These are phyloP conservation scores for Heliconius cydno DNA, from an alignment of 2,888 invertebrate genomes.

Conservation along the genomic window DNA sequence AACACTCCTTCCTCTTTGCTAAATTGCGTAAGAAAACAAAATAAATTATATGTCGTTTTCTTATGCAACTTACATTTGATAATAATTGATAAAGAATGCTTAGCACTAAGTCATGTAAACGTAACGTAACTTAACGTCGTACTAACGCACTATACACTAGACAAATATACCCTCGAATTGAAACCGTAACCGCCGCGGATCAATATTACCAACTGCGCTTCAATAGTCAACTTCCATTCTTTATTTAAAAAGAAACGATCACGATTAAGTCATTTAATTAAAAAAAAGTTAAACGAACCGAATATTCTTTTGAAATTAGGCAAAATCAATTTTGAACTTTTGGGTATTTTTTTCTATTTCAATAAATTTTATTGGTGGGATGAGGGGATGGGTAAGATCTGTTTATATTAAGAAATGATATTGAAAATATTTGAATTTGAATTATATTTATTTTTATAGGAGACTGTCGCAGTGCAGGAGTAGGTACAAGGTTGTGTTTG, in stretches of 20 bases:
- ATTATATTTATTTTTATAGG: too few species aligned
- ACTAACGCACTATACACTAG: too few species aligned
- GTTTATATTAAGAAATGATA: conserved; percentile 6
- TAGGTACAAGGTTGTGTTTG: too few species aligned
- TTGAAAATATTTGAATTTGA: background rate
- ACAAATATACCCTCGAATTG: background rate
- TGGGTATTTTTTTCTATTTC: conserved; percentile 35
- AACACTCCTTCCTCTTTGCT: too few species aligned
- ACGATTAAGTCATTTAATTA: conserved; percentile 74
- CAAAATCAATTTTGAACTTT: conserved; percentile 69
- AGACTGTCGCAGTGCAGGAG: too few species aligned
- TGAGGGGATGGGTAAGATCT: background rate
- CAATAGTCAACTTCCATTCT: conserved; percentile 35
- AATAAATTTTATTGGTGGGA: conserved; percentile 25
- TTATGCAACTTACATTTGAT: too few species aligned
- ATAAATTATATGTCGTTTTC: too few species aligned
- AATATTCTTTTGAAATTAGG: conserved; percentile 58
- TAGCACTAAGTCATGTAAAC: too few species aligned
- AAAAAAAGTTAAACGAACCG: conserved; percentile 76
- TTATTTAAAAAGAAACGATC: conserved; percentile 37
- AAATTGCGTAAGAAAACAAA: too few species aligned
- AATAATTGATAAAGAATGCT: too few species aligned
- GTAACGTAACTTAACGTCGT: too few species aligned
- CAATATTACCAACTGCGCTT: background rate
- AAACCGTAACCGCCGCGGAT: conserved; percentile 10